Evolutionary conservation across 2,888 invertebrate genomes (phyloP), one percentile per base, ranked within the genome.

Genomic region (Chironomus riparius): DNA sequence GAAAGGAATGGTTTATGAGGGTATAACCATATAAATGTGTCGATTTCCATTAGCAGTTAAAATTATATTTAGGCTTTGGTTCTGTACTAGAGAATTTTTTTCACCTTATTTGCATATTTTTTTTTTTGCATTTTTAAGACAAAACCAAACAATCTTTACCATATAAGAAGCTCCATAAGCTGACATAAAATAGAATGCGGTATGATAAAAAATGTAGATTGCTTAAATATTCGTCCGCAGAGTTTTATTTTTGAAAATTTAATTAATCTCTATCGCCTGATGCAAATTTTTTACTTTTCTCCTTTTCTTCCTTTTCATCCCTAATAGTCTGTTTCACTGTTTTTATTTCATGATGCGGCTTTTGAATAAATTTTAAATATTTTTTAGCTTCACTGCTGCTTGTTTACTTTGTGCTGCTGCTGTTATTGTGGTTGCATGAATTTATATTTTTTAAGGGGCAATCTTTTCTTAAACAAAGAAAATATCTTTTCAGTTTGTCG

Each of bases 251-350:
- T 15, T 50, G 70, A 56, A 70, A 70, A 70, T 70, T 70, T 70
- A 70, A 70, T 70, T 70, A 70, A 70, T 70, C 70, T 70, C 22
- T 18, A 56, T 70, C 50, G 70, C 56, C 70, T 70, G 70, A 70
- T 70, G 70, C 50, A 70, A 70, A 70, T 70, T 70, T 50, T 68
- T 38, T 68, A n/a, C 7, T 12, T 70, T 70, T 21, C 48, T 15
- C 21, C 6, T 3, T 24, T 50, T 56, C 24, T 15, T 18, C 56
- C 18, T 50, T 50, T 18, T 56, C 56, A 56, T 50, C 56, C 56
- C 15, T 56, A 56, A 56, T 56, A 15, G 56, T 56, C 56, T 56
- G 15, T 56, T 56, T 18, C 15, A 18, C 15, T 56, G 56, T 56
- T 56, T 50, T 38, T 38, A 38, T 38, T 50, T 56, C 56, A 56